Evolutionary conservation across 2,797 vertebrate genomes (phyloP).

Genomic region (Netta rufina): DNA sequence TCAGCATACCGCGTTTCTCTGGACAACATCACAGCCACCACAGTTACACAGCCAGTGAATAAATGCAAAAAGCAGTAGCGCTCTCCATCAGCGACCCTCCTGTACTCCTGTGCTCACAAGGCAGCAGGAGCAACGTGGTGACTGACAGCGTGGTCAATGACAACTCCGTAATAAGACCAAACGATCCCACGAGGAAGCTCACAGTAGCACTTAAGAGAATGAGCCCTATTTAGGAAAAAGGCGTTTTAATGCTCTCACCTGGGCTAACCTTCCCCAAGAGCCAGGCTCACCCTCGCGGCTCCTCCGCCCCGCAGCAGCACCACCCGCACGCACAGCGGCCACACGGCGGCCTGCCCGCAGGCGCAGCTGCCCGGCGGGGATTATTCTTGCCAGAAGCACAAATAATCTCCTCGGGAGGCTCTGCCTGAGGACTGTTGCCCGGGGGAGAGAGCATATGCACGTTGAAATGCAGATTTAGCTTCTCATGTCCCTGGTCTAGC

Average conservation of each 20-base stretch:
- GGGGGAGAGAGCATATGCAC: background rate
- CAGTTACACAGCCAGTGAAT: background rate
- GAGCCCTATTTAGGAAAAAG: background rate
- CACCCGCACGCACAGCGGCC: accelerated
- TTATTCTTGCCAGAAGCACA: conserved; percentile 49
- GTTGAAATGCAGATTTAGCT: conserved; percentile 24
- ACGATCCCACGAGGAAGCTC: background rate
- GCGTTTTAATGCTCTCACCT: background rate
- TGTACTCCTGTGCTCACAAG: background rate
- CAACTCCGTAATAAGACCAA: background rate
- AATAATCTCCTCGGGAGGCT: conserved; percentile 41
- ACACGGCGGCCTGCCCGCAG: background rate
- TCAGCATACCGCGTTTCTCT: background rate
- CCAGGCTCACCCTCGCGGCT: background rate
- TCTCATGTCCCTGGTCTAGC: conserved; percentile 7
- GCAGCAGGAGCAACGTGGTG: accelerated
- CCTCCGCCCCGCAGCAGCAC: background rate
- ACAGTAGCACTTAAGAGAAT: background rate
- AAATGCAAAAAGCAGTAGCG: background rate
- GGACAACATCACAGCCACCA: background rate
- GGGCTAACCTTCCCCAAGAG: background rate
- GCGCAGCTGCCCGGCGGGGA: background rate
- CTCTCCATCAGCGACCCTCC: accelerated
- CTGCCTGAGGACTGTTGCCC: background rate
- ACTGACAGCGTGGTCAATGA: background rate